Evolutionary conservation across 2,113 vertebrate species (phyloP), one percentile per base, ranked within the genome.

Genomic region (Riparia riparia): DNA sequence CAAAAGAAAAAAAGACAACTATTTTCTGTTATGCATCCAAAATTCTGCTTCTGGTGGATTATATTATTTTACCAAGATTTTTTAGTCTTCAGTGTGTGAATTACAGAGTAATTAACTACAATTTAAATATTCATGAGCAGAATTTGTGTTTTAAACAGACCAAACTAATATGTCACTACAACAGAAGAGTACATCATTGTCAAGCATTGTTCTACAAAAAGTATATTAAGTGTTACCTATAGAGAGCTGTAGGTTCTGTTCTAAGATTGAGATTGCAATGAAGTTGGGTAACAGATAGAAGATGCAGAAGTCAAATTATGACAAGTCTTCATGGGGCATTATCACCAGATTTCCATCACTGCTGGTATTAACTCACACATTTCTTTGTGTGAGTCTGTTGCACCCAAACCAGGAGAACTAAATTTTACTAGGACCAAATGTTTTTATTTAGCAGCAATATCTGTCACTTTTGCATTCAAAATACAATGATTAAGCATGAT

Each of bases 31-130:
- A 81, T 37, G 73, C 68, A 90, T 94, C 66, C 68, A 96, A 91
- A 95, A 92, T 95, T 84, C 89, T 88, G 88, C 68, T 95, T 93
- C 80, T 93, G 71, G 72, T 94, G 49, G 70, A 92, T 79, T 81
- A 85, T 76, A 89, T 89, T 2, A 80, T 81, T 81, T 84, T 63
- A 78, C 41, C 51, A 50, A 44, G 20, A 0, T 5, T 54, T 91
- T 89, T 73, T 32, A 83, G 19, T 58, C 34, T 66, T 28, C 13
- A 77, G 41, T 57, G 12, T 41, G 9, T 70, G 58, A 92, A 81
- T 81, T 77, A 76, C 80, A 82, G 32, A 45, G 47, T 31, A 83
- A 79, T 87, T 87, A 87, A 81, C n/a, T 89, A 37, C 18, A 16
- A 63, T 58, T 89, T 73, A 66, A 83, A 73, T 86, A 86, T 66